These are phyloP conservation scores for Vulpes vulpes DNA, from an alignment of 2,113 vertebrate species.

Conservation along the genomic window DNA sequence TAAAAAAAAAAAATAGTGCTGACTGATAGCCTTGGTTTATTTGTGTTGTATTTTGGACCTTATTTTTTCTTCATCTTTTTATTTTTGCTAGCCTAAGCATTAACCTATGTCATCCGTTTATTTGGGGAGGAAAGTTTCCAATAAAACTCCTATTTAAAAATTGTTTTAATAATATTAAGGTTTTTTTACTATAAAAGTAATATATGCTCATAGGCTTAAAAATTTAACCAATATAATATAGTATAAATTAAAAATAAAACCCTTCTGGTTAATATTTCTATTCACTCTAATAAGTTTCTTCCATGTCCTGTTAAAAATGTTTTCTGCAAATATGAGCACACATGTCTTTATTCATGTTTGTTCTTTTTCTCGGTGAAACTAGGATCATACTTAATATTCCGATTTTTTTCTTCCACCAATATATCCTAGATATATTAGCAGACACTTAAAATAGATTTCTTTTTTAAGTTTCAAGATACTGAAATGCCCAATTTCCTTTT, in stretches of 20 bases:
- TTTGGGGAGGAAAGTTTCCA: not conserved
- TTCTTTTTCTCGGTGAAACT: slow-evolving; percentile 36
- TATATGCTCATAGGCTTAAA: slow-evolving; percentile 29
- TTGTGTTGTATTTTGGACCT: not conserved
- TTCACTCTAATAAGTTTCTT: not conserved
- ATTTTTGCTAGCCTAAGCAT: not conserved
- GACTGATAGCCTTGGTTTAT: not conserved
- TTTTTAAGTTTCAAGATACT: slow-evolving; percentile 4
- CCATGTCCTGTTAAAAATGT: not conserved
- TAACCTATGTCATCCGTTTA: slow-evolving; percentile 18
- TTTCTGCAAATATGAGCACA: not conserved
- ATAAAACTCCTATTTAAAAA: slow-evolving; percentile 6
- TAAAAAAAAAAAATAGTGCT: not conserved
- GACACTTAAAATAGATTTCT: not conserved
- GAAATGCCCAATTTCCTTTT: not conserved
- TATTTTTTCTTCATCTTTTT: not conserved
- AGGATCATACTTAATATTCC: not conserved
- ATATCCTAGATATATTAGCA: not conserved
- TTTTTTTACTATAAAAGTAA: slow-evolving; percentile 26
- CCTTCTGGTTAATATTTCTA: not conserved
- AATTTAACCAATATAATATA: slow-evolving; percentile 9
- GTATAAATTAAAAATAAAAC: slow-evolving; percentile 20
- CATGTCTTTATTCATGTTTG: not conserved
- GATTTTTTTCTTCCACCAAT: not conserved
- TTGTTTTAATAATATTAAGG: not conserved